These are phyloP conservation scores for Ips nitidus DNA, from an alignment of 1,140 invertebrate genomes.

Conservation along the genomic window DNA sequence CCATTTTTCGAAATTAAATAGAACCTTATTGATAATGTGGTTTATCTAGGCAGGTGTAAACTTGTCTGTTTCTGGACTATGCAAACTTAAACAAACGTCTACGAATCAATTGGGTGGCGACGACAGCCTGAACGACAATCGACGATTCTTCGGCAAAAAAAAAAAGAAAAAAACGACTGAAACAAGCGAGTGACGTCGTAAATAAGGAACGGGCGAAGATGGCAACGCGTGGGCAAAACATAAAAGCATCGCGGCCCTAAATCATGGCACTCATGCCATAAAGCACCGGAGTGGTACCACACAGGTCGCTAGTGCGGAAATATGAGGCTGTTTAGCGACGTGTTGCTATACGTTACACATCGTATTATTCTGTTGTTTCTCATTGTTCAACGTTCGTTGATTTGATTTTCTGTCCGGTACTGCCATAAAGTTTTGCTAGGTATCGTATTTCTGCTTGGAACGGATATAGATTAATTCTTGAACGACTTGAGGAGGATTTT, in stretches of 20 bases:
- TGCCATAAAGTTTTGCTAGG: no score
- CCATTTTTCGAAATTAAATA: no score
- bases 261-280: slow-evolving; percentile 48
- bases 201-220: slow-evolving; percentile 47
- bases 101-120: neutral
- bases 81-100: neutral
- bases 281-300: slow-evolving; percentile 43
- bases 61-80: neutral
- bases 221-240: slow-evolving; percentile 49
- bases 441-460: no score
- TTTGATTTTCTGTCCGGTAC: neutral
- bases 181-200: slow-evolving; percentile 47
- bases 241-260: slow-evolving; percentile 47
- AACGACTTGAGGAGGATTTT: no score
- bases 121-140: slow-evolving; percentile 15
- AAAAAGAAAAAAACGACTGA: slow-evolving; percentile 47
- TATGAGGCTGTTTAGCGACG: slow-evolving; percentile 26
- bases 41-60: no score
- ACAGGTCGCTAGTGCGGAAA: slow-evolving; percentile 36
- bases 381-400: slow-evolving; percentile 1
- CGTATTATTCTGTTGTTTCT: slow-evolving; percentile 6
- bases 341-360: slow-evolving; percentile 22
- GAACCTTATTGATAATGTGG: no score
- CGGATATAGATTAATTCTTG: no score
- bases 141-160: slow-evolving; percentile 26